Conservation (phyloP, 2,888 invertebrate genomes). For the Protophormia terraenovae region DNA sequence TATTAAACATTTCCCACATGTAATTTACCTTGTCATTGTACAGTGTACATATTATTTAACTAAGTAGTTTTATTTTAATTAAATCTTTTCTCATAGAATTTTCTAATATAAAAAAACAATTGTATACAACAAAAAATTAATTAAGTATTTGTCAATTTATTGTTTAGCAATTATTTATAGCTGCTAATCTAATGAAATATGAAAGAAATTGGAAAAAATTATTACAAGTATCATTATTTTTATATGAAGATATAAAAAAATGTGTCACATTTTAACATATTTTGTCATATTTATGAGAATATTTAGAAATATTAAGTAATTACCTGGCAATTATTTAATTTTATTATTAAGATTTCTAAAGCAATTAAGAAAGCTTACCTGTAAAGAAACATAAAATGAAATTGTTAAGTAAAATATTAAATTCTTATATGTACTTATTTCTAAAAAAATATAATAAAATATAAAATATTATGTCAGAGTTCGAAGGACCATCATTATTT, state of each 20-base stretch:
- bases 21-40: constrained; percentile 6
- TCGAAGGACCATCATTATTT: background rate
- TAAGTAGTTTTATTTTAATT: background rate
- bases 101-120: background rate
- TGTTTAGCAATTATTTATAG: background rate
- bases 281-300: background rate
- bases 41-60: background rate
- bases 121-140: background rate
- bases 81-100: constrained; percentile 24
- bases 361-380: constrained; percentile 27
- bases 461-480: background rate
- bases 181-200: no score
- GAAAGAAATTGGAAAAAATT: no score
- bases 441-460: no score
- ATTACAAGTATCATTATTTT: no score
- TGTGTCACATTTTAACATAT: no score
- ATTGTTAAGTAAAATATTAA: background rate
- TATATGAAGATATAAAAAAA: no score
- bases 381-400: background rate
- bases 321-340: constrained; percentile 10
- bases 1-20: constrained; percentile 32
- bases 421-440: no score
- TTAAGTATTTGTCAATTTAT: constrained; percentile 31
- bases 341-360: background rate
- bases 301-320: background rate